Evolutionary conservation across 1,140 invertebrate genomes (phyloP).

Genomic region (Dreissena polymorpha): DNA sequence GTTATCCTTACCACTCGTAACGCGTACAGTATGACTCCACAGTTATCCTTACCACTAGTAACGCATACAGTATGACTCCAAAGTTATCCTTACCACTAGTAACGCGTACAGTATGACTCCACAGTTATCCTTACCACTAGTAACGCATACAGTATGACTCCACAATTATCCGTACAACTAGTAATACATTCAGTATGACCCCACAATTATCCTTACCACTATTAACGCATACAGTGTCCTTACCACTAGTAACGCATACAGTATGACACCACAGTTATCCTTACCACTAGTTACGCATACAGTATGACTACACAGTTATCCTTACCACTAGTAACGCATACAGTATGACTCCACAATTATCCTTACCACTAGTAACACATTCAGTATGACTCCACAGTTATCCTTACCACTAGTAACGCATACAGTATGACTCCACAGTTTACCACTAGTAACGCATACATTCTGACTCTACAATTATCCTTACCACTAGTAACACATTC

Average conservation of each 20-base stretch:
- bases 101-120: neutral
- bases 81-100: slow-evolving; percentile 80
- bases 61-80: slow-evolving; percentile 97
- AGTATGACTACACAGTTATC: no score
- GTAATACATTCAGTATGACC: neutral
- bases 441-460: no score
- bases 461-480: slow-evolving; percentile 15
- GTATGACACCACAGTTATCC: no score
- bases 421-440: neutral
- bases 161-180: no score
- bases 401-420: neutral
- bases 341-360: neutral
- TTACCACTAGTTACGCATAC: no score
- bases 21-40: slow-evolving; percentile 97
- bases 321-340: neutral
- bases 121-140: neutral
- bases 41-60: slow-evolving; percentile 98
- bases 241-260: neutral
- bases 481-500: slow-evolving; percentile 95
- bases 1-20: slow-evolving; percentile 88
- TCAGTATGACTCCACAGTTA: neutral
- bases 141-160: neutral
- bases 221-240: neutral
- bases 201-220: neutral
- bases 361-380: neutral